These are phyloP conservation scores for Cephus cinctus DNA, from an alignment of 1,140 invertebrate species.

Conservation along the genomic window DNA sequence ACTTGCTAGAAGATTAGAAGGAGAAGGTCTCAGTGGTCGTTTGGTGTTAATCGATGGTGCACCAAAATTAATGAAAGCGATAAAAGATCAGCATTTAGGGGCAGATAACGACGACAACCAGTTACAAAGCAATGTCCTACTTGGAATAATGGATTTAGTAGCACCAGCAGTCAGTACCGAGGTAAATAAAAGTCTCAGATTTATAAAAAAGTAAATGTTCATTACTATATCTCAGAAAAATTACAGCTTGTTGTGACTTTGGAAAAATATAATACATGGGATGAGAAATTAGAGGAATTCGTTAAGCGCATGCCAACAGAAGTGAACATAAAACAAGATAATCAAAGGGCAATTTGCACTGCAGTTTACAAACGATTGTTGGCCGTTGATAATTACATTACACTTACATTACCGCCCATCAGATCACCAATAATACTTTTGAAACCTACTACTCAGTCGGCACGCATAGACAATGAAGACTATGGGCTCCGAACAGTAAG, in stretches of 20 bases:
- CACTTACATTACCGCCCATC: constrained; percentile 33
- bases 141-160: constrained; percentile 30
- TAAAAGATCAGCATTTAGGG: constrained; percentile 26
- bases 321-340: constrained; percentile 32
- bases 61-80: constrained; percentile 41
- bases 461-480: constrained; percentile 59
- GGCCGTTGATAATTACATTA: constrained; percentile 57
- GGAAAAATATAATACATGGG: constrained; percentile 40
- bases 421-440: constrained; percentile 64
- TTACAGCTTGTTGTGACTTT: constrained; percentile 48
- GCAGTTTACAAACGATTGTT: constrained; percentile 61
- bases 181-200: constrained; percentile 27
- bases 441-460: constrained; percentile 59
- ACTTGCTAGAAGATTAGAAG: constrained; percentile 43
- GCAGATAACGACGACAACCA: constrained; percentile 20
- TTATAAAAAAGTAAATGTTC: constrained; percentile 10
- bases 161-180: constrained; percentile 17
- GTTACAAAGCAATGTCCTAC: constrained; percentile 34
- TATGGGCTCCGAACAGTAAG: constrained; percentile 60
- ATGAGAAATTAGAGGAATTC: constrained; percentile 44
- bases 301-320: constrained; percentile 17
- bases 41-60: constrained; percentile 51
- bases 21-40: constrained; percentile 35
- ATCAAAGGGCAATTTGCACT: constrained; percentile 49
- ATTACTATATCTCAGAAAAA: constrained; percentile 9